phyloP scores from a whole-genome alignment of 2,113 vertebrate species.

The Alaudala cheleensis region DNA sequence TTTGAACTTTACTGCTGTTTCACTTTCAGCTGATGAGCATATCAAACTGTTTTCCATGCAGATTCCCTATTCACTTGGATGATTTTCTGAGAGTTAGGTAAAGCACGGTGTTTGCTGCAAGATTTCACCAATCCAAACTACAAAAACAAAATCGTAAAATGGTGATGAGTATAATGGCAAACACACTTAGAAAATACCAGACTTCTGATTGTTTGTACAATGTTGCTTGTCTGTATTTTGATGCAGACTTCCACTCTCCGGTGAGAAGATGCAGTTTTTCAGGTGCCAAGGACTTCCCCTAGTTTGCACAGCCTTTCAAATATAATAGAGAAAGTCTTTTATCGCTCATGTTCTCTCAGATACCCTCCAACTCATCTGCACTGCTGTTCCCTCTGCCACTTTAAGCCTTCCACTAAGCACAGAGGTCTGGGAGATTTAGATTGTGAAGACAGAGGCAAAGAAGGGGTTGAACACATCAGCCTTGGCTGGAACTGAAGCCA shows the following conservation, averaged over 20 bases:
- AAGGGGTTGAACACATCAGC: neutral
- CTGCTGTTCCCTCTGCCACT: neutral
- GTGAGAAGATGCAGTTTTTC: neutral
- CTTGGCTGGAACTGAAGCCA: neutral
- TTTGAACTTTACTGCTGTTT: neutral
- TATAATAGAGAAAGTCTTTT: neutral
- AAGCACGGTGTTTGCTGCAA: neutral
- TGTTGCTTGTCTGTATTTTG: neutral
- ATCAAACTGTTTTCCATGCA: neutral
- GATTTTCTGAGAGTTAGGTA: neutral
- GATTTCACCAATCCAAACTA: neutral
- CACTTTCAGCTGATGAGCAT: neutral
- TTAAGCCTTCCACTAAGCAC: neutral
- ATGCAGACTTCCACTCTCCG: neutral
- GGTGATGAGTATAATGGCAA: neutral
- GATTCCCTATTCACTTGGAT: neutral
- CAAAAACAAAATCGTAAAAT: neutral
- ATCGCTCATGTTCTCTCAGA: neutral
- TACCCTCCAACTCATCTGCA: neutral
- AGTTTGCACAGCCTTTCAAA: neutral
- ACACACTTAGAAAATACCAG: neutral
- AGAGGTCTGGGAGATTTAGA: neutral
- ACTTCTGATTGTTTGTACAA: neutral
- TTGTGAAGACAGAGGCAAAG: neutral
- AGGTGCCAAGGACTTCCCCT: neutral